Conservation (phyloP, 2,888 invertebrate species). For the Alsophila aescularia region DNA sequence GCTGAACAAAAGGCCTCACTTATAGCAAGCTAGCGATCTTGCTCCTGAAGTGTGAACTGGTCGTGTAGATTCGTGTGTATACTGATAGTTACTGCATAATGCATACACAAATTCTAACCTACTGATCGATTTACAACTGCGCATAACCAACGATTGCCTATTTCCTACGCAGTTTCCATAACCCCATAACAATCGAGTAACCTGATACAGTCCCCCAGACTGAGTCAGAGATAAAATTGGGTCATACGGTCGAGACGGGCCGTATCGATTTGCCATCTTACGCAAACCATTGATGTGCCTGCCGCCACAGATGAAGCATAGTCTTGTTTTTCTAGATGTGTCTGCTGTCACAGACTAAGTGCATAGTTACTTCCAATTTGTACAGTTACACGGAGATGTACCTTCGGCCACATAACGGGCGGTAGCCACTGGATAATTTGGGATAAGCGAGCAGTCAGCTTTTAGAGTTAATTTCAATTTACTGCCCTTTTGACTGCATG, state of each 20-base stretch:
- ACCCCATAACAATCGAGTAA: conserved; percentile 19
- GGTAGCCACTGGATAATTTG: background rate
- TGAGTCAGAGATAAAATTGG: conserved; percentile 59
- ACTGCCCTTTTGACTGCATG: conserved; percentile 7
- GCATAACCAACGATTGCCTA: conserved; percentile 13
- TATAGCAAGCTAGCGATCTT: no score
- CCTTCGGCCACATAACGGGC: no score
- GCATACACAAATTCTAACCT: background rate
- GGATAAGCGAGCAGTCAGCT: conserved; percentile 18
- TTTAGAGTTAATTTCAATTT: conserved; percentile 20
- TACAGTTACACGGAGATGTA: background rate
- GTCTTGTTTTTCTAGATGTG: background rate
- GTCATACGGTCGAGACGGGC: conserved; percentile 71
- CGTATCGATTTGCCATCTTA: conserved; percentile 73
- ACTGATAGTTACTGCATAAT: no score
- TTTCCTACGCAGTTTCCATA: conserved; percentile 27
- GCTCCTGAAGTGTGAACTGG: no score
- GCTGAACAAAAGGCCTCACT: no score
- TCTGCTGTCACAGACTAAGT: background rate
- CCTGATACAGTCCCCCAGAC: conserved; percentile 31
- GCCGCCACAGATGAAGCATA: background rate
- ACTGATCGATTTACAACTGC: conserved; percentile 3
- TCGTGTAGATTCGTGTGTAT: no score
- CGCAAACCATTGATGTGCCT: conserved; percentile 42
- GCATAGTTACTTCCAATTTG: background rate